Evolutionary conservation across 2,113 vertebrate species (phyloP).

Genomic region (Urocolius indicus): DNA sequence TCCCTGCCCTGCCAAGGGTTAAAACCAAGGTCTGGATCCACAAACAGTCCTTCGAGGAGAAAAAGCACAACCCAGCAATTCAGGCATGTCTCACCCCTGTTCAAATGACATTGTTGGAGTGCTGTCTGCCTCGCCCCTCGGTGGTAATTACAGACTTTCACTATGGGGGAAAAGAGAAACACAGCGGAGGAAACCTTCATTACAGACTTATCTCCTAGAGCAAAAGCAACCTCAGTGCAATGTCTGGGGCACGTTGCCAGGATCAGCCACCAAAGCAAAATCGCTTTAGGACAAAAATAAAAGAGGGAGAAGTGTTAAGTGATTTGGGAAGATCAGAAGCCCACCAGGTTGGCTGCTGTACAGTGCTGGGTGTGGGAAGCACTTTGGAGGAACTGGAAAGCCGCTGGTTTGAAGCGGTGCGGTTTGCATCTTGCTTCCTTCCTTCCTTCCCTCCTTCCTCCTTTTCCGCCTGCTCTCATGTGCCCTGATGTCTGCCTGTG

Average conservation of each 20-base stretch:
- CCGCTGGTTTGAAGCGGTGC: background rate
- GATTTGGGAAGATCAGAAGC: constrained; percentile 49
- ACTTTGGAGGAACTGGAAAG: constrained; percentile 43
- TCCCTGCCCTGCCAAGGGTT: constrained; percentile 56
- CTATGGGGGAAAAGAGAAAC: constrained; percentile 53
- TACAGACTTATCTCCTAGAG: constrained; percentile 72
- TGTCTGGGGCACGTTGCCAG: constrained; percentile 46
- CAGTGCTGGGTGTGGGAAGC: constrained; percentile 18
- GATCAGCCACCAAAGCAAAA: constrained; percentile 44
- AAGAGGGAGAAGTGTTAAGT: constrained; percentile 55
- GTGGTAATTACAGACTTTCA: constrained; percentile 83
- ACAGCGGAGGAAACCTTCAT: constrained; percentile 73
- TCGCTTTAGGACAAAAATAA: constrained; percentile 55
- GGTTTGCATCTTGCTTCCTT: constrained; percentile 18
- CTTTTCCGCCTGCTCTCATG: background rate
- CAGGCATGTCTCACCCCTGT: constrained; percentile 76
- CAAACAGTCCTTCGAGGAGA: constrained; percentile 62
- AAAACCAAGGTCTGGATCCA: constrained; percentile 38
- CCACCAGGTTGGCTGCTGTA: constrained; percentile 19
- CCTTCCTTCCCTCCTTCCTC: constrained; percentile 46
- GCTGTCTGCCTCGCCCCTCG: constrained; percentile 74
- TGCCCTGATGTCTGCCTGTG: background rate
- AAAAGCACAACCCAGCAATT: constrained; percentile 79
- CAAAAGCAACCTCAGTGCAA: constrained; percentile 65
- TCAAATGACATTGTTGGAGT: constrained; percentile 83